Base-by-base conservation (phyloP, 2,113 vertebrate species). In the Panthera leo region DNA sequence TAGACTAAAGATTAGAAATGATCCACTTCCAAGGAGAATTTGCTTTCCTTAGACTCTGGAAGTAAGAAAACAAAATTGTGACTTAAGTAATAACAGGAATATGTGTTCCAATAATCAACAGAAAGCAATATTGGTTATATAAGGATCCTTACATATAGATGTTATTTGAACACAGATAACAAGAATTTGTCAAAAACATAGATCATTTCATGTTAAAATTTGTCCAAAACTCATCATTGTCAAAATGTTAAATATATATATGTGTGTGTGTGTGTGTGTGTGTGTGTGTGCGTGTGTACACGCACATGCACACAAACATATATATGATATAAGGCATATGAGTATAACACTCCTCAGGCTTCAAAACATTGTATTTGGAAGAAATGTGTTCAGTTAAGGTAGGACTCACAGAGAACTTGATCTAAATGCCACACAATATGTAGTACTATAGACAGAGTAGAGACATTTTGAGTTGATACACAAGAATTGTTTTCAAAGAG, bases 401-500 rank as follows among this genome's bases (percentile, higher is more conserved):
- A 27, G 79, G 75, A 88, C 93, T 97, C 80, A 39, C 89, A 97
- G 93, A 96, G 65, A 97, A 86, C 19, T 68, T 85, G 7, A 92
- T 89, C 84, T 96, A 95, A 96, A 95, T 92, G 89, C 93, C 71
- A 92, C 34, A 83, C 9, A 80, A 45, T 96, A 42, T 53, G 58
- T 2, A 82, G 15, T 23, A 61, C 16, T 90, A 67, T 91, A 48
- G 91, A 48, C 73, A 65, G 65, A 91, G 71, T 51, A 95, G 89
- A 96, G 95, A 84, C 91, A 96, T 85, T 98, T 87, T 96, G 70
- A 97, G 73, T 95, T 86, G 0, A 39, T 14, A 42, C 18, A 5
- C 34, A 96, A 55, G 15, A 78, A 61, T 61, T 88, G 29, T 27
- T 93, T 82, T 97, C 68, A 68, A 79, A 84, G 27, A 92, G 29